Conservation (phyloP, 2,113 vertebrate genomes). For the Piprites chloris region DNA sequence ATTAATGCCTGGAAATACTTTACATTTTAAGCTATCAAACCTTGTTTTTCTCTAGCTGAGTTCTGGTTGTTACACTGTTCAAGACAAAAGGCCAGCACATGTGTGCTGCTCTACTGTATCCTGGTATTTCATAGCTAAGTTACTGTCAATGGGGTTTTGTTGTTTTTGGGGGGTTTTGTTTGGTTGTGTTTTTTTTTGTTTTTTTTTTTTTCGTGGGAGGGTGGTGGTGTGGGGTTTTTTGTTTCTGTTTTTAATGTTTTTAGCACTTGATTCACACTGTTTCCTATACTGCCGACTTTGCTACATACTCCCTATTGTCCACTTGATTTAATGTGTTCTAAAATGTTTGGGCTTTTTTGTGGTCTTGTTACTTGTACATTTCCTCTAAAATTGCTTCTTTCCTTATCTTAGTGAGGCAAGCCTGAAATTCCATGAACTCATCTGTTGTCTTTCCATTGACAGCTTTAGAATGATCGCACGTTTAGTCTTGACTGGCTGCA, state of each 20-base stretch:
- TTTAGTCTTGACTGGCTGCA: neutral
- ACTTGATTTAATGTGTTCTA: neutral
- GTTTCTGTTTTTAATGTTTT: neutral
- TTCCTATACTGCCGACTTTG: neutral
- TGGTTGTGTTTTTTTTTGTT: no score
- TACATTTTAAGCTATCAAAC: neutral
- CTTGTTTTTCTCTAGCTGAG: neutral
- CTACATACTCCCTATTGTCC: neutral
- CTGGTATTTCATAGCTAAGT: neutral
- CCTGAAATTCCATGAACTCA: neutral
- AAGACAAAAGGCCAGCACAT: neutral
- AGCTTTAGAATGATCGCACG: neutral
- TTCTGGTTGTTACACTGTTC: neutral
- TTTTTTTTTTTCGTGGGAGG: neutral
- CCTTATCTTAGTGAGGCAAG: neutral
- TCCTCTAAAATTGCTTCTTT: neutral
- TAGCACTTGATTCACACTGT: neutral
- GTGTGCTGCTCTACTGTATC: neutral
- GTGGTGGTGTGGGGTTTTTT: neutral
- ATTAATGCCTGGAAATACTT: neutral
- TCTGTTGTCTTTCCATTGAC: neutral
- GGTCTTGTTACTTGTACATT: neutral
- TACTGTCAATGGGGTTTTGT: neutral
- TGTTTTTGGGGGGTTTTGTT: neutral
- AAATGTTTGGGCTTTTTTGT: neutral